Evolutionary conservation across 2,888 invertebrate species (phyloP).

Genomic region (Meteorus colon): DNA sequence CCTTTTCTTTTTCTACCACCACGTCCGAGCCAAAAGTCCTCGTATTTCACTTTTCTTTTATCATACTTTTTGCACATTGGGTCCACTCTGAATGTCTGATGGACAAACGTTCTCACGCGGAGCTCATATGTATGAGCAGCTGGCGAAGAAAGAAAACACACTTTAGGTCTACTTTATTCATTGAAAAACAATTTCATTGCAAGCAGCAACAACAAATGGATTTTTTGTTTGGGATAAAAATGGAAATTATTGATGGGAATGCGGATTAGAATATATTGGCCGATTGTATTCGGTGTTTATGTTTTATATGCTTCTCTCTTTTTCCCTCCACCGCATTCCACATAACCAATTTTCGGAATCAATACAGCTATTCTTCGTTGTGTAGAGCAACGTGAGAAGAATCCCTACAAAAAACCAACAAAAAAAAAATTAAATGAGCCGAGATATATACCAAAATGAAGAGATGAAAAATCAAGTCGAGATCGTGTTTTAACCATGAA

Average conservation of each 20-base stretch:
- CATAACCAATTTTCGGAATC: neutral
- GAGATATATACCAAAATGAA: neutral
- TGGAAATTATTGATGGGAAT: too few species aligned
- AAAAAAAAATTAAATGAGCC: neutral
- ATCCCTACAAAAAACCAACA: neutral
- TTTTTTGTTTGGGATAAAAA: too few species aligned
- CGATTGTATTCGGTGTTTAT: too few species aligned
- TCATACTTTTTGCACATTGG: neutral
- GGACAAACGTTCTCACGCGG: neutral
- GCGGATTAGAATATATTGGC: too few species aligned
- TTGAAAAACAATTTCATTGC: neutral
- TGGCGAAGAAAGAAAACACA: neutral
- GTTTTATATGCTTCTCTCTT: too few species aligned
- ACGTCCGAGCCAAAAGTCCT: neutral
- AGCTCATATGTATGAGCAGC: neutral
- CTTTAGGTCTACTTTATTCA: neutral
- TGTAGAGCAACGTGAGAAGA: too few species aligned
- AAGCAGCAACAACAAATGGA: neutral
- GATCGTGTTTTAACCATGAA: constrained; percentile 30
- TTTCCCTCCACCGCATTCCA: neutral
- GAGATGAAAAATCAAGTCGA: constrained; percentile 26
- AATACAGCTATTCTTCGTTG: neutral
- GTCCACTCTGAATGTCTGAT: neutral
- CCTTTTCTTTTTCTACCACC: neutral
- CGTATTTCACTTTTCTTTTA: neutral